Conservation (phyloP, 1,140 invertebrate genomes). For the Steinernema feltiae region DNA sequence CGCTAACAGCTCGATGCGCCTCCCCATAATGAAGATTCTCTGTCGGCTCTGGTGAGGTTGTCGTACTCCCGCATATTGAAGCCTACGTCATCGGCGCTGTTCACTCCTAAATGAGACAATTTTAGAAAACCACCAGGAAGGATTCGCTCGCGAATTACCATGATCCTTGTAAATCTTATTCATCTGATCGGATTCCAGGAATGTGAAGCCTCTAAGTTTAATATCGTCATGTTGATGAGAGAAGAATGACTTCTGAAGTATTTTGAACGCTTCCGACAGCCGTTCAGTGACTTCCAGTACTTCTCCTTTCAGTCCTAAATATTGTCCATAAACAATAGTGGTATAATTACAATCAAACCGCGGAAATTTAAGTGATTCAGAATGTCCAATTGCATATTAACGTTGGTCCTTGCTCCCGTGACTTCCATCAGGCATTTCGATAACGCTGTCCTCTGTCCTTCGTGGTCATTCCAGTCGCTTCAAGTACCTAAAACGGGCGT, state of each 20-base stretch:
- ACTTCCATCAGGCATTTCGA: conserved; percentile 53
- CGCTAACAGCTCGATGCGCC: conserved; percentile 48
- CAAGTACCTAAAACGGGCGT: conserved; percentile 34
- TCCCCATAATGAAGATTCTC: conserved; percentile 51
- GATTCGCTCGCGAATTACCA: conserved; percentile 21
- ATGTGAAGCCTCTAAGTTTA: conserved; percentile 45
- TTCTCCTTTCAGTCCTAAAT: conserved; percentile 45
- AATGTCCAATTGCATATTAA: conserved; percentile 44
- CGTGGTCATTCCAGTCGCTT: conserved; percentile 39
- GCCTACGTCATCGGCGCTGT: conserved; percentile 34
- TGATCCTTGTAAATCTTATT: conserved; percentile 42
- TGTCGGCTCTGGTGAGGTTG: conserved; percentile 16
- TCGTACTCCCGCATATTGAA: conserved; percentile 35
- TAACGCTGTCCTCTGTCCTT: conserved; percentile 44
- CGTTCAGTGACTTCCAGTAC: conserved; percentile 41
- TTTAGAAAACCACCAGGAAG: not conserved
- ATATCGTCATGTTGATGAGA: conserved; percentile 39
- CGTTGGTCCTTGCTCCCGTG: conserved; percentile 41
- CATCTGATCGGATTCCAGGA: conserved; percentile 43
- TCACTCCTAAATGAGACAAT: conserved; percentile 29
- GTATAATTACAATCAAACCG: conserved; percentile 7
- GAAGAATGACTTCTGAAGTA: conserved; percentile 42
- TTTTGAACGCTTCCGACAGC: conserved; percentile 37
- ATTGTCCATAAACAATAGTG: no score
- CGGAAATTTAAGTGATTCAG: conserved; percentile 26